Evolutionary conservation across 2,888 invertebrate genomes (phyloP).

Genomic region (Sturmia bella): DNA sequence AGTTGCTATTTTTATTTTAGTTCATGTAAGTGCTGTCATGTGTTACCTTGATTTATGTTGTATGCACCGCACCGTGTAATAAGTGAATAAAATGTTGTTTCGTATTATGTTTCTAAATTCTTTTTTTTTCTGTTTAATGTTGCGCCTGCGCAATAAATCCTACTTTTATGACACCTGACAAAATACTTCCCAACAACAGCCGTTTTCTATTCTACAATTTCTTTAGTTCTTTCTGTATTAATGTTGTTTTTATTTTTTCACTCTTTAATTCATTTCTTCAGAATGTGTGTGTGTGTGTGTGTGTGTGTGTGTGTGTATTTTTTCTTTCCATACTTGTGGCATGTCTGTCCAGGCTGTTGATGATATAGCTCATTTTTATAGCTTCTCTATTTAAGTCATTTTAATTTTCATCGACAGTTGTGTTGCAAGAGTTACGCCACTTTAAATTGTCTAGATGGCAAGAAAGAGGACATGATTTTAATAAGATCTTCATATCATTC

Average conservation of each 20-base stretch:
- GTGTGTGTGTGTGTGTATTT: slow-evolving; percentile 39
- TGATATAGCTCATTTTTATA: slow-evolving; percentile 66
- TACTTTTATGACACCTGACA: slow-evolving; percentile 81
- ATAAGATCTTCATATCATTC: slow-evolving; percentile 61
- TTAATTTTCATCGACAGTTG: slow-evolving; percentile 68
- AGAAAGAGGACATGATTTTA: slow-evolving; percentile 65
- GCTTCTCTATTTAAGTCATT: slow-evolving; percentile 65
- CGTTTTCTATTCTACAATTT: slow-evolving; percentile 19
- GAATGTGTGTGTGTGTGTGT: slow-evolving; percentile 18
- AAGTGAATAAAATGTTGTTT: slow-evolving; percentile 58
- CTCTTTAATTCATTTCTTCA: slow-evolving; percentile 10
- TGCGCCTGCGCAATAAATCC: slow-evolving; percentile 80
- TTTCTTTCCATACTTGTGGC: slow-evolving; percentile 6
- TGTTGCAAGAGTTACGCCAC: slow-evolving; percentile 60
- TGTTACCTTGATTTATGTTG: slow-evolving; percentile 66
- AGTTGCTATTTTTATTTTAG: slow-evolving; percentile 26
- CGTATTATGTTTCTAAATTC: slow-evolving; percentile 41
- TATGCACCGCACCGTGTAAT: slow-evolving; percentile 60
- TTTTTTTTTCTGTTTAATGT: slow-evolving; percentile 57
- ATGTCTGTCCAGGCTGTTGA: slow-evolving; percentile 22
- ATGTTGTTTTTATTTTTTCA: neutral
- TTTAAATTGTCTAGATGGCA: slow-evolving; percentile 58
- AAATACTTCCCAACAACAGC: slow-evolving; percentile 74
- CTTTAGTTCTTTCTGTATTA: slow-evolving; percentile 18
- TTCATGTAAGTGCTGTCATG: slow-evolving; percentile 58